Base-by-base conservation (phyloP, 30 jellyfish, hydroid and myxozoan species). In the Aurelia coerulea region DNA sequence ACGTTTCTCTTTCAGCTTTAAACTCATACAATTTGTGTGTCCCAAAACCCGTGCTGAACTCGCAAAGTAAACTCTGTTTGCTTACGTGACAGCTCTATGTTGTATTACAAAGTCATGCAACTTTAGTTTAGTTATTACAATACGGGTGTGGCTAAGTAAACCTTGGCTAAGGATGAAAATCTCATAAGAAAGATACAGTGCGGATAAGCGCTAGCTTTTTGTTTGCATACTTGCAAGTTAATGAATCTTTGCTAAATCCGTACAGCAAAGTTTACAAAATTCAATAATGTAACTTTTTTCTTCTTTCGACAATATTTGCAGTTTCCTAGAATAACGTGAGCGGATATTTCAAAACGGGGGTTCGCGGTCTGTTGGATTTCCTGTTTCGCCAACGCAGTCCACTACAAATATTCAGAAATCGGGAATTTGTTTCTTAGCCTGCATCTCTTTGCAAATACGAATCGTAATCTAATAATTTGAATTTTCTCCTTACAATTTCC, bases 351-450 rank as follows among this genome's bases (percentile, higher is more conserved):
- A 9, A 46, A 46, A 46, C 56, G 56, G 56, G 56, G 83, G 46
- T 67, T 73, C 58, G 68, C 58, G 83, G 83, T 18, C 11, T 46
- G 46, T 50, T 17, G 23, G 4, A 6, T 37, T 58, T 77, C 87
- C 87, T 77, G 87, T 68, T 54, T 60, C 87, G 78, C 87, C 87
- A 58, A 77, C 87, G 76, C 78, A 7, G 54, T 37, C 37, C 58
- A 29, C 53, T 37, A 11, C 67, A 77, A 77, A 34, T 3, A 50
- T 62, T 58, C 87, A 62, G n/a, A 33, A 60, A 62, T 77, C 74
- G 74, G 62, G 62, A 0, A 46, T 46, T 46, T 46, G 14, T 46
- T 46, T 46, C 14, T 46, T 9, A 46, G 56, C 56, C 14, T 9
- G 5, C 8, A 46, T 46, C 56, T 46, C 56, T 46, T 46, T 6